Base-by-base conservation (phyloP, 2,888 invertebrate species). In the Cryptocephalus moraei region DNA sequence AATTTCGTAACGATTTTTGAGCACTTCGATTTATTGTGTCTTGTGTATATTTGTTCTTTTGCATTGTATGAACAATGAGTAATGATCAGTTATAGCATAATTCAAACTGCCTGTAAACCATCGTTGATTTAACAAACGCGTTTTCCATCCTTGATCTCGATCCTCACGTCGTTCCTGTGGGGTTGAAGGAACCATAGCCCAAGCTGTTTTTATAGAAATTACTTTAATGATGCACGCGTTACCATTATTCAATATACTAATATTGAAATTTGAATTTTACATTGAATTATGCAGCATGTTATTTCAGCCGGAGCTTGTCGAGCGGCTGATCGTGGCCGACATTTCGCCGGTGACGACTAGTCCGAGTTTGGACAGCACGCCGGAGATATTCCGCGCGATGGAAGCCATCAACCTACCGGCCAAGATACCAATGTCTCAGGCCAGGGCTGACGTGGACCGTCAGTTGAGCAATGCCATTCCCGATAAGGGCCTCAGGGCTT, bases 251-350 rank as follows among this genome's bases (percentile, higher is more conserved):
- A n/a, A n/a, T n/a, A 22, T 32, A 32, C 31, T 41, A 41, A 13
- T 36, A 36, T 36, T 12, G 40, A 4, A 33, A 10, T 22, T 22
- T 4, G 6, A 6, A 22, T 22, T 22, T n/a, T 13, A 9, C 45
- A 14, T 36, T 14, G 34, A 39, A 14, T 41, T 41, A 47, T 44
- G 48, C 46, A 36, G 22, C 22, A 22, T 22, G 22, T 22, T 46
- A 39, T 55, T 60, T 56, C 66, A 80, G 75, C 82, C 83, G 10
- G 64, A 78, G 43, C 53, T 80, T 33, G 76, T 86, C 1, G 79
- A 82, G 38, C 81, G 80, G 52, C 69, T 86, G 41, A 71, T 87
- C 44, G 77, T 88, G 14, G 81, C 81, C 12, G 89, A 89, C 65
- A 81, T 88, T 52, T 81, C 84, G 0, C 88, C 88, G 0, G 60